These are phyloP conservation scores for Tipula confusa DNA, from an alignment of 2,888 invertebrate species.

Conservation along the genomic window DNA sequence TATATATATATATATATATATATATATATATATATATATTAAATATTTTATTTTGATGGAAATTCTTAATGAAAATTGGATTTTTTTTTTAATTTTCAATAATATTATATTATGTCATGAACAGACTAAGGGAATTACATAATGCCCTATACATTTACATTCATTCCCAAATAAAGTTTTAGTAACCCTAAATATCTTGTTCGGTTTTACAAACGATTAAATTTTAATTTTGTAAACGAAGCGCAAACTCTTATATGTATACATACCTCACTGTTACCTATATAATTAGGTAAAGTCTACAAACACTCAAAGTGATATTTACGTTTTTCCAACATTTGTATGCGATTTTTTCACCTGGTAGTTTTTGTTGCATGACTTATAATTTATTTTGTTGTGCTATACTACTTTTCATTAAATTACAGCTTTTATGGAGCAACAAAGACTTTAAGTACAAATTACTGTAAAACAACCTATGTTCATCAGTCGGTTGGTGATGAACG, in stretches of 20 bases:
- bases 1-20: neutral
- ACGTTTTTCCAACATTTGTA: neutral
- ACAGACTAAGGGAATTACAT: neutral
- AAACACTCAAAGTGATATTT: neutral
- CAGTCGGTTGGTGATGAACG: too few species aligned
- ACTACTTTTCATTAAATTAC: neutral
- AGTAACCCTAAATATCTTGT: too few species aligned
- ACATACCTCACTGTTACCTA: neutral
- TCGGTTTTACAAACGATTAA: too few species aligned
- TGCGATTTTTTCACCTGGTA: neutral
- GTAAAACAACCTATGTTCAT: too few species aligned
- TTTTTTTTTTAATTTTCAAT: neutral
- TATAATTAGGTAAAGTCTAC: neutral
- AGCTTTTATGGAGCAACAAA: too few species aligned
- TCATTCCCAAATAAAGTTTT: too few species aligned
- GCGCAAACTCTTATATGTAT: neutral
- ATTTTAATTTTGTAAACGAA: too few species aligned
- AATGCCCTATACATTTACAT: neutral
- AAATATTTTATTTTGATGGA: neutral
- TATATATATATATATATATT: neutral
- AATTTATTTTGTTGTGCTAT: neutral
- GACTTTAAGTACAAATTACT: too few species aligned
- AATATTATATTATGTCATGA: neutral
- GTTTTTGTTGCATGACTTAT: neutral
- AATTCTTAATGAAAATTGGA: conserved; percentile 3